Evolutionary conservation across 2,888 invertebrate genomes (phyloP).

Genomic region (Torymus aiolomorphi): DNA sequence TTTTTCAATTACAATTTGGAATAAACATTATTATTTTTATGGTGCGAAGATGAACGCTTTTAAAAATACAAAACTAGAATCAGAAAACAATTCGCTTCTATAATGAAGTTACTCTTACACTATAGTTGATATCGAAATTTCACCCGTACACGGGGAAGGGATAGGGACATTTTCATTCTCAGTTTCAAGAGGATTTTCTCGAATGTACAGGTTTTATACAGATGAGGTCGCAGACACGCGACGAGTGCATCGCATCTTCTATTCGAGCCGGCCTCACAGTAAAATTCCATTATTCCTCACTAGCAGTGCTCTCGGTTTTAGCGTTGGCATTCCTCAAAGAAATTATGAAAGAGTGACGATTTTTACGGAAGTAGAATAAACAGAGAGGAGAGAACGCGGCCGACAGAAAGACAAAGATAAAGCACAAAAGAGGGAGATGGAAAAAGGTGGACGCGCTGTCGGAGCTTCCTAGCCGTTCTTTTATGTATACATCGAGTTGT

Average conservation of each 20-base stretch:
- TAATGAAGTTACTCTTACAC: no score
- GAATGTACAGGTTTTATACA: no score
- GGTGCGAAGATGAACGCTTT: no score
- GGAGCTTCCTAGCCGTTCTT: background rate
- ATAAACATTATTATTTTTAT: no score
- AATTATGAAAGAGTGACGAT: slow-evolving; percentile 16
- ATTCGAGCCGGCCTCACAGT: background rate
- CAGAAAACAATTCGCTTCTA: no score
- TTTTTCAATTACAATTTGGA: background rate
- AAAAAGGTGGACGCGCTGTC: background rate
- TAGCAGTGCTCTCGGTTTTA: background rate
- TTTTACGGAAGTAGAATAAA: background rate
- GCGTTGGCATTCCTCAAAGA: slow-evolving; percentile 3
- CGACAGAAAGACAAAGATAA: background rate
- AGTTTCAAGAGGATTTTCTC: no score
- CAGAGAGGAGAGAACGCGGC: background rate
- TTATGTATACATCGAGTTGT: background rate
- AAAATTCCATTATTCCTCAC: slow-evolving; percentile 20
- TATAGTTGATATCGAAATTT: no score
- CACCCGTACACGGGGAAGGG: no score
- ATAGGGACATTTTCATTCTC: no score
- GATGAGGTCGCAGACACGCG: no score
- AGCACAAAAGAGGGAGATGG: background rate
- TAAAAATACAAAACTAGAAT: no score
- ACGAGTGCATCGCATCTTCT: no score